Conservation (phyloP, 1,140 invertebrate species). For the Archegozetes longisetosus region DNA sequence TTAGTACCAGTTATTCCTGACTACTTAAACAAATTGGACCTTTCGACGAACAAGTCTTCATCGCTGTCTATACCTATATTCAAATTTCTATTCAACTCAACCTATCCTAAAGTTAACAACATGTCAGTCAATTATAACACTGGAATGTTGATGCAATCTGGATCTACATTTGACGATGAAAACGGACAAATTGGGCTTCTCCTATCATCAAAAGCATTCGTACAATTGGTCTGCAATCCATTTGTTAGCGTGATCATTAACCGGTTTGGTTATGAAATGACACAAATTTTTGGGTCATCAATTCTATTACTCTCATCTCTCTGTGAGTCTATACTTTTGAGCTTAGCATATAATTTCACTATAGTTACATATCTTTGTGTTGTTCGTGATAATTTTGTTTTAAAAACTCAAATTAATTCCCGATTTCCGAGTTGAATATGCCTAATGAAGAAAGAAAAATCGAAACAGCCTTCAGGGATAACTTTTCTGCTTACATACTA, state of each 20-base stretch:
- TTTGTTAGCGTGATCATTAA: constrained; percentile 53
- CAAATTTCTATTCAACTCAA: neutral
- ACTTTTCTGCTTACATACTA: too few species aligned
- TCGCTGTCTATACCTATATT: neutral
- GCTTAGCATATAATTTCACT: too few species aligned
- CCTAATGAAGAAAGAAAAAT: too few species aligned
- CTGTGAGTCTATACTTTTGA: constrained; percentile 13
- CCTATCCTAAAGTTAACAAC: neutral
- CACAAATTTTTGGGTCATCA: constrained; percentile 13
- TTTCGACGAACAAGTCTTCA: neutral
- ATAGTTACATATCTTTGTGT: too few species aligned
- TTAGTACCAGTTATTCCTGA: constrained; percentile 13
- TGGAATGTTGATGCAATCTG: neutral
- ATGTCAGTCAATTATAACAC: neutral
- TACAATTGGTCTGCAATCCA: constrained; percentile 68
- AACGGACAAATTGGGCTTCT: constrained; percentile 61
- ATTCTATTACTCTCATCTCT: constrained; percentile 16
- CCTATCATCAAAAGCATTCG: constrained; percentile 66
- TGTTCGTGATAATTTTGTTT: too few species aligned
- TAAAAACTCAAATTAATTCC: too few species aligned
- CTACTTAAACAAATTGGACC: neutral
- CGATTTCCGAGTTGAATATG: too few species aligned
- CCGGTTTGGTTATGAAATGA: constrained; percentile 56
- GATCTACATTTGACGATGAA: constrained; percentile 31
- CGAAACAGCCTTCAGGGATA: too few species aligned